phyloP scores from a whole-genome alignment of 1,140 invertebrate species.

The Hirudo medicinalis region DNA sequence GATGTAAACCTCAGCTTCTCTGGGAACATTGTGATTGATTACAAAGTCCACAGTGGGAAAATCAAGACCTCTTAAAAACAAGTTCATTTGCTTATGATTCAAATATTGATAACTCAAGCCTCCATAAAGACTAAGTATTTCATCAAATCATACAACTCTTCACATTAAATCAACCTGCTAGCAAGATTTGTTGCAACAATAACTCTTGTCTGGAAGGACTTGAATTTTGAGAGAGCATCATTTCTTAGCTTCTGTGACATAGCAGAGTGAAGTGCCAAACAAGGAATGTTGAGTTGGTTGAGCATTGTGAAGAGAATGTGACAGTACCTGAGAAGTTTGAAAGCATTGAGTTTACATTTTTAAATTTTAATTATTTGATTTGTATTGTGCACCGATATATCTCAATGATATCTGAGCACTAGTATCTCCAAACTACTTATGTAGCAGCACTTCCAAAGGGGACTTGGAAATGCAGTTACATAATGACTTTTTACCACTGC shows the following conservation, averaged over 20 bases:
- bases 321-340: constrained; percentile 32
- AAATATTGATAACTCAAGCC: neutral
- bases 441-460: too few relatives aligned
- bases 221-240: constrained; percentile 37
- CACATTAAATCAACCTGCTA: constrained; percentile 29
- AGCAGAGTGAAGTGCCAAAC: constrained; percentile 53
- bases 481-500: too few relatives aligned
- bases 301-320: constrained; percentile 54
- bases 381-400: too few relatives aligned
- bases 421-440: too few relatives aligned
- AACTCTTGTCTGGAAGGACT: constrained; percentile 38
- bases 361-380: too few relatives aligned
- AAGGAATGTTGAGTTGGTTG: constrained; percentile 69
- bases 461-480: too few relatives aligned
- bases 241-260: constrained; percentile 47
- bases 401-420: too few relatives aligned
- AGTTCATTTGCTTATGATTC: neutral
- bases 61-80: constrained; percentile 37
- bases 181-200: constrained; percentile 43
- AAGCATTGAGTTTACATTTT: neutral
- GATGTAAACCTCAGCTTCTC: constrained; percentile 40
- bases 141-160: neutral
- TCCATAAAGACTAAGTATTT: neutral
- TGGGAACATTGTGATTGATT: constrained; percentile 43
- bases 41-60: constrained; percentile 42